Conservation (phyloP, 64 coral and sea anemone genomes). For the Trachythela sp. region DNA sequence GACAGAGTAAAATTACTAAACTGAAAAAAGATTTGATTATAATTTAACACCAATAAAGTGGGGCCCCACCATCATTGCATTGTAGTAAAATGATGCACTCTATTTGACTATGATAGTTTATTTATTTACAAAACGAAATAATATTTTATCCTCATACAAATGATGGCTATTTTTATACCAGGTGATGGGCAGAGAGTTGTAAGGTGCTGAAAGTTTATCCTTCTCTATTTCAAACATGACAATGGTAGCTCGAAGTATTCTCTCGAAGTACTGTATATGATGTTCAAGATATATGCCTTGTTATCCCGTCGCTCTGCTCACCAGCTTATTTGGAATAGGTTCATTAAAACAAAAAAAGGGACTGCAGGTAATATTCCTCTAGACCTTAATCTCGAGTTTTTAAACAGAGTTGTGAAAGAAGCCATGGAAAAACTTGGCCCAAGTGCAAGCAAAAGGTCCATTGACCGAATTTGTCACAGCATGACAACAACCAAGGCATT, state of each 20-base stretch:
- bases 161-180: neutral
- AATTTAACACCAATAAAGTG: too few relatives aligned
- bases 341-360: neutral
- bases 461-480: constrained; percentile 5
- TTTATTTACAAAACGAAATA: too few relatives aligned
- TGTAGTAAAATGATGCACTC: too few relatives aligned
- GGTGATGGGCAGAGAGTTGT: constrained; percentile 64
- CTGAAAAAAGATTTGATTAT: too few relatives aligned
- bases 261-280: neutral
- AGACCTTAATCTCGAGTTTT: neutral
- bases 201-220: constrained; percentile 3
- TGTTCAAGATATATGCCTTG: neutral
- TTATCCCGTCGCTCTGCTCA: neutral
- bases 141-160: too few relatives aligned
- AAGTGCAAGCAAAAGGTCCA: constrained; percentile 6
- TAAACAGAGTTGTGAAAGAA: constrained; percentile 20
- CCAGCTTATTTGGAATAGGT: constrained; percentile 9
- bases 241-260: neutral
- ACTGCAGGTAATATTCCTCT: neutral
- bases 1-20: too few relatives aligned
- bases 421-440: neutral
- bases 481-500: neutral
- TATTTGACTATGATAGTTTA: too few relatives aligned
- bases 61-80: too few relatives aligned
- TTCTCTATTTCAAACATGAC: neutral